Base-by-base conservation (phyloP, 2,797 vertebrate species). In the Valencia hispanica region DNA sequence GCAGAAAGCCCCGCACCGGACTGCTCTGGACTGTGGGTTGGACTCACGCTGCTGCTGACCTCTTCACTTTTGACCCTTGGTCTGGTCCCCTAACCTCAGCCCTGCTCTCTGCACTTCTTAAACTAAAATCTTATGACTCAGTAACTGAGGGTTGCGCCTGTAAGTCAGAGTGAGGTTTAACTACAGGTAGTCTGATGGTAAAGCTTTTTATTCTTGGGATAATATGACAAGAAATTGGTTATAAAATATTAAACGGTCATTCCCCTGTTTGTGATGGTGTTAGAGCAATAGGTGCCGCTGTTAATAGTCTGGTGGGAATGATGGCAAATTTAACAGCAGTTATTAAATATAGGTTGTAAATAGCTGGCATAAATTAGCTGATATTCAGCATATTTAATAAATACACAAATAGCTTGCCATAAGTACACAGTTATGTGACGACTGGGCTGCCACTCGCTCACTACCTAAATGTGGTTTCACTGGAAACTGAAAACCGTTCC, bases 1-100 rank as follows among this genome's bases (percentile, higher is more conserved):
- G 95, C 95, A 93, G 95, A 95, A 95, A 95, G 94, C 95, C 94
- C 93, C 94, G 94, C 93, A 94, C 94, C 73, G 95, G 95, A 95
- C 95, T 96, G 94, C 95, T 96, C 93, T 96, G 95, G 95, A 96
- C 95, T 95, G 95, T 95, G 95, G 95, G 95, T 96, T 96, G 94
- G 94, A 96, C 92, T 95, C 94, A 95, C 90, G 90, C 94, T 91
- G 94, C 91, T 93, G 93, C 94, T 93, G 92, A 93, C 86, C 91
- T n/a, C 93, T 93, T 93, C 68, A 93, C 80, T 86, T 75, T 80
- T 92, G 86, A 91, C 82, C 89, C 91, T 79, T 89, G 80, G 79
- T 83, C 90, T 84, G 80, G 85, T 57, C 83, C 90, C 82, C 89
- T 72, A 70, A 83, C 83, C 80, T 79, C 65, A 80, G 68, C 86